phyloP scores from a whole-genome alignment of 2,797 vertebrate genomes.

The Spizella passerina region DNA sequence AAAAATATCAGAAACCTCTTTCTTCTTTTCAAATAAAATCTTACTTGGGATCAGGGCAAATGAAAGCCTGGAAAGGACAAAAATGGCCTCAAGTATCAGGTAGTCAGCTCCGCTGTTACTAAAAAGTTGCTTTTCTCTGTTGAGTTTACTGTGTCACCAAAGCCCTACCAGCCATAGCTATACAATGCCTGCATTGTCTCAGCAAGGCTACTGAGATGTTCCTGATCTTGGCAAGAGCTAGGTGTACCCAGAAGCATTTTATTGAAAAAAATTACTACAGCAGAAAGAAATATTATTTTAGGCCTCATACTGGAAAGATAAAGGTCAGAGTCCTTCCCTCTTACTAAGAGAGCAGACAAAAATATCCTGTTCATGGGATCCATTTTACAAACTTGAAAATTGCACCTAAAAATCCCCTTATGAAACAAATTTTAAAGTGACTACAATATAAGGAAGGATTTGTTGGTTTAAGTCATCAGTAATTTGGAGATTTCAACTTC shows the following conservation, averaged over 20 bases:
- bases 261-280: slow-evolving; percentile 57
- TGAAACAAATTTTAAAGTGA: background rate
- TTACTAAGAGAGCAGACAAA: background rate
- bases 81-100: background rate
- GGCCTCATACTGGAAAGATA: slow-evolving; percentile 3
- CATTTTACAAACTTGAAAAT: background rate
- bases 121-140: slow-evolving; percentile 52
- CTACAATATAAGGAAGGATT: background rate
- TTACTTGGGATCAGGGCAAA: background rate
- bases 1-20: background rate
- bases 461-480: background rate
- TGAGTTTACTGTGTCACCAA: slow-evolving; percentile 73
- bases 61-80: background rate
- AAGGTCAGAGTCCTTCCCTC: background rate
- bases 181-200: slow-evolving; percentile 79
- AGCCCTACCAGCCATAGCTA: slow-evolving; percentile 46
- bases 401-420: background rate
- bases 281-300: slow-evolving; percentile 68
- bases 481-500: background rate
- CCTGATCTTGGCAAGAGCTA: slow-evolving; percentile 75
- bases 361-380: background rate
- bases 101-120: slow-evolving; percentile 38
- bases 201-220: slow-evolving; percentile 67
- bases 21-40: background rate
- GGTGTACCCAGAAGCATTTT: slow-evolving; percentile 69